Conservation (phyloP, 2,797 vertebrate species). For the Cossypha polioptera region DNA sequence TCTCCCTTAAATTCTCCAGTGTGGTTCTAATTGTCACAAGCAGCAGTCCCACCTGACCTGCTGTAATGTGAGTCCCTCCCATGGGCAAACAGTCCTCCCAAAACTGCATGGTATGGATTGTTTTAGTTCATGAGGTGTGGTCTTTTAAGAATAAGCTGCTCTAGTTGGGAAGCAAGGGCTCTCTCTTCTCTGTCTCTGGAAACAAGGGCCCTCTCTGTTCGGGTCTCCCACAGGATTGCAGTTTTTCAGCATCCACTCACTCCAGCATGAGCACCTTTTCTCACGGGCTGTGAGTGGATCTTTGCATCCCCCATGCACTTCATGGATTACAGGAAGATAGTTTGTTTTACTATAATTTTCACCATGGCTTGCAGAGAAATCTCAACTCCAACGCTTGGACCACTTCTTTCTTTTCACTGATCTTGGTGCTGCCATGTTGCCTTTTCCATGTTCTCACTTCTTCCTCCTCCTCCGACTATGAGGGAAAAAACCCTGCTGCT, state of each 20-base stretch:
- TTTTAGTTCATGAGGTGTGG: neutral
- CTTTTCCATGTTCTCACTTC: neutral
- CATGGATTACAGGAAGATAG: too few species aligned
- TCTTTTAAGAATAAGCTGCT: neutral
- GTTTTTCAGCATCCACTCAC: neutral
- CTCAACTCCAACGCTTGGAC: fast-evolving
- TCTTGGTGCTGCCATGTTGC: neutral
- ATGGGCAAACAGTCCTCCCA: neutral
- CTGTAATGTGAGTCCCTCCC: neutral
- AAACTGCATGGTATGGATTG: neutral
- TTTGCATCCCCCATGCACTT: too few species aligned
- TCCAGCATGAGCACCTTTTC: neutral
- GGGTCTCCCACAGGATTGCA: neutral
- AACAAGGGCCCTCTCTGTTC: fast-evolving
- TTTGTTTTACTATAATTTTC: too few species aligned
- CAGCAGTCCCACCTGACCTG: fast-evolving
- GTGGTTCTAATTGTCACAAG: neutral
- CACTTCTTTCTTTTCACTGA: neutral
- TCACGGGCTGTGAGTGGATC: neutral
- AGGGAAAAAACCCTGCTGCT: neutral
- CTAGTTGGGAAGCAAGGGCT: neutral
- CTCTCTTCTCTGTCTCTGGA: neutral
- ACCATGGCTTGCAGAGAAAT: neutral
- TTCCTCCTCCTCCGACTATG: fast-evolving
- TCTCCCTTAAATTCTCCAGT: neutral